Conservation (phyloP, 1,140 invertebrate species). For the Physella acuta region DNA sequence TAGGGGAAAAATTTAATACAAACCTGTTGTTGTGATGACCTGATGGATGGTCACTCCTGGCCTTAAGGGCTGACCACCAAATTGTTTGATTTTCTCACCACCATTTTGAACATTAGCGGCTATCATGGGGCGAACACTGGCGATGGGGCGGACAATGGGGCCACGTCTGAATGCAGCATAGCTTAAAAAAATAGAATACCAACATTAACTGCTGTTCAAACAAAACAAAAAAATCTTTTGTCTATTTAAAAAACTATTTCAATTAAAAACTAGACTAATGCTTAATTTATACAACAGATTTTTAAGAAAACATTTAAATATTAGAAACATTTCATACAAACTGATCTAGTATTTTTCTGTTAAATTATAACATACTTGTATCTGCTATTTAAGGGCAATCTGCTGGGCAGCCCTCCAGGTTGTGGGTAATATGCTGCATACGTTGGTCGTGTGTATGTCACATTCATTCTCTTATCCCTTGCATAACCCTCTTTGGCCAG, state of each 20-base stretch:
- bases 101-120: conserved; percentile 44
- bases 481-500: conserved; percentile 89
- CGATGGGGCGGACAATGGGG: conserved; percentile 57
- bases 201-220: too few species aligned
- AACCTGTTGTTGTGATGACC: conserved; percentile 83
- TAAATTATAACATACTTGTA: conserved; percentile 25
- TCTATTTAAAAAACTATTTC: not conserved
- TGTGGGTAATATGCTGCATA: conserved; percentile 62
- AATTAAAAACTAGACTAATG: not conserved
- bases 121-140: conserved; percentile 66
- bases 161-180: conserved; percentile 31
- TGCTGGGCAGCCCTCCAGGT: conserved; percentile 22
- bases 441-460: conserved; percentile 64
- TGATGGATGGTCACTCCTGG: conserved; percentile 93
- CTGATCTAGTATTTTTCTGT: not conserved
- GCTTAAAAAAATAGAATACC: conserved; percentile 11
- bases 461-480: conserved; percentile 84
- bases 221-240: too few species aligned
- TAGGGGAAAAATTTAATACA: conserved; percentile 14
- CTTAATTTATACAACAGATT: not conserved
- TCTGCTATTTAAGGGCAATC: conserved; percentile 23
- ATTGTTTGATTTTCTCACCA: conserved; percentile 48
- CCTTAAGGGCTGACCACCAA: conserved; percentile 33
- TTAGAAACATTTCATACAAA: too few species aligned
- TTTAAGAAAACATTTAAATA: too few species aligned